A percentile compares a stretch with the other conserved stretches of the same genome.
Evolutionary conservation across 2,797 vertebrate genomes (phyloP).

Genomic region (Heteromormyrus szaboi): DNA sequence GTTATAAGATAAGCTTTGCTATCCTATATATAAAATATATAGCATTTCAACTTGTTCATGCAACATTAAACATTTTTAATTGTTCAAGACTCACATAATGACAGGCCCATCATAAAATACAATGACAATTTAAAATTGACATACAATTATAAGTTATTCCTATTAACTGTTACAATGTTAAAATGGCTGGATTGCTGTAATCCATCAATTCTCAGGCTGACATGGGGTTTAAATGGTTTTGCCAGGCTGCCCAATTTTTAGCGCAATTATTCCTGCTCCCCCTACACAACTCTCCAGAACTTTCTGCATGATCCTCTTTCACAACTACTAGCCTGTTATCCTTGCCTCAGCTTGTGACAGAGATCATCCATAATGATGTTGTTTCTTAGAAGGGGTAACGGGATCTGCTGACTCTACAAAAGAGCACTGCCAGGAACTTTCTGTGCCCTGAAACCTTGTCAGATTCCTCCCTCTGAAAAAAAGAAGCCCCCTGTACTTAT

Average conservation of each 20-base stretch:
- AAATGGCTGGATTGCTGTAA: not conserved
- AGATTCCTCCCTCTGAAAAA: constrained; percentile 29
- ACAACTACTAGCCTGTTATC: constrained; percentile 41
- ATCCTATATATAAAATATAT: not conserved
- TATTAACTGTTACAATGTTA: not conserved
- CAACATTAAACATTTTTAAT: constrained; percentile 1
- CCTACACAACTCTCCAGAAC: constrained; percentile 24
- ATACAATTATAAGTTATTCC: not conserved
- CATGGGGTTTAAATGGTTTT: constrained; percentile 3
- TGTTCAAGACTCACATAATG: not conserved
- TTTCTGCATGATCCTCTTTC: constrained; percentile 39
- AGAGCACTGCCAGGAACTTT: constrained; percentile 27
- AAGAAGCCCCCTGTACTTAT: not conserved
- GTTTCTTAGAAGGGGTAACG: constrained; percentile 18
- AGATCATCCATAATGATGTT: constrained; percentile 53
- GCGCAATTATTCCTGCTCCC: constrained; percentile 44
- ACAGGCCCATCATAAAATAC: not conserved
- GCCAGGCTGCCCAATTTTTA: constrained; percentile 49
- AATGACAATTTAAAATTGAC: constrained; percentile 16
- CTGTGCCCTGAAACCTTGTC: not conserved
- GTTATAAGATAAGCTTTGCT: not conserved
- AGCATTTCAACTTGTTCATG: not conserved
- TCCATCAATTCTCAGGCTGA: not conserved
- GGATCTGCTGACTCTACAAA: constrained; percentile 41
- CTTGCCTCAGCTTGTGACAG: constrained; percentile 41